Base-by-base conservation (phyloP, 2,113 vertebrate species). In the Thalassarche chlororhynchos region DNA sequence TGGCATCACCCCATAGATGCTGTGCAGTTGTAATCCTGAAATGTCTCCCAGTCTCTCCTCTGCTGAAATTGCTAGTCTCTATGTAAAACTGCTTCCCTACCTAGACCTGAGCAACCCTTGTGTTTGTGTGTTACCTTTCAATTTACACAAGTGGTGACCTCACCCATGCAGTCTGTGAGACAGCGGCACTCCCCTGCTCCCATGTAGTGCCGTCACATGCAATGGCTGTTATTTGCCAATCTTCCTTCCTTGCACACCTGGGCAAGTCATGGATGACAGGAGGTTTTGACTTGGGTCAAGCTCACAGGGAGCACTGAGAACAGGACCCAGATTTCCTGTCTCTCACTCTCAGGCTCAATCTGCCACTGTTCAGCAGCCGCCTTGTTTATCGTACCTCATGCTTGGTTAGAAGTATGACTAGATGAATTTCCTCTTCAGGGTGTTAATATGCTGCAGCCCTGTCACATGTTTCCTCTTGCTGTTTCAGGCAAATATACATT, bases 171-270 rank as follows among this genome's bases (percentile, higher is more conserved):
- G 70, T 2, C 42, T 6, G 14, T 24, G 60, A 25, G 23, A 9
- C 44, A 28, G 46, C 1, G 1, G 26, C 6, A 3, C 14, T 66
- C 6, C 55, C 66, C 47, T 79, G 84, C 61, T 86, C 90, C 60
- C 40, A 3, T 4, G 15, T 0, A 8, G 14, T 38, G 57, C n/a
- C 15, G 5, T 46, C 40, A 4, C 14, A 1, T 9, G 26, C 44
- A 17, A 3, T 14, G 40, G 32, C 57, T 82, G 14, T 34, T 42
- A 7, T 1, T 47, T 68, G 61, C 38, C 40, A 14, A 1, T 18
- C 61, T 38, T 44, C 51, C 64, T 71, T 66, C 52, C 47, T 17
- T 61, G 65, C 40, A n/a, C 61, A 9, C 36, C 47, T 42, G 74
- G 32, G 61, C 62, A 28, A 44, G 61, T 32, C 25, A 8, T 38